Conservation (phyloP, 1,140 invertebrate genomes). For the Gryllus bimaculatus region DNA sequence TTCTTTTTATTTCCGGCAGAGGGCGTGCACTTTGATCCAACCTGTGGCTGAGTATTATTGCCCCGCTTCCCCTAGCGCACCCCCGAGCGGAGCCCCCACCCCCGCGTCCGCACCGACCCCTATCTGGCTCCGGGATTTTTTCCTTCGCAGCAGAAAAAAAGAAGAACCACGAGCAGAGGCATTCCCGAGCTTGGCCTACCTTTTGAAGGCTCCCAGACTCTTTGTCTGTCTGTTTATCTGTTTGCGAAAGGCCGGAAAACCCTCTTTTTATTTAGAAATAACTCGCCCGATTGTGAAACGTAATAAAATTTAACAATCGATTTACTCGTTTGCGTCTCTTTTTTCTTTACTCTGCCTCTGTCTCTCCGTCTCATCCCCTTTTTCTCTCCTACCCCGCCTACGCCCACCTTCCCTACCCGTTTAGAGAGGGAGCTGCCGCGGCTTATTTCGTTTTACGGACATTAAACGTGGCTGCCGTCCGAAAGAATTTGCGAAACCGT, state of each 20-base stretch:
- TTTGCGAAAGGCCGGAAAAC: background rate
- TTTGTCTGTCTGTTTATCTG: slow-evolving; percentile 4
- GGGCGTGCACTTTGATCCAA: background rate
- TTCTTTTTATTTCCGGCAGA: slow-evolving; percentile 1
- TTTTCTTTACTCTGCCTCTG: background rate
- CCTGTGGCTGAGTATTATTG: slow-evolving; percentile 3
- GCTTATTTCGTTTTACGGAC: background rate
- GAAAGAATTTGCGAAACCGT: background rate
- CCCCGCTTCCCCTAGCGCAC: background rate
- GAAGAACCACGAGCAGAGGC: background rate
- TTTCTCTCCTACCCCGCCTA: background rate
- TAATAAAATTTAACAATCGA: slow-evolving; percentile 6
- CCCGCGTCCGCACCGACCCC: background rate
- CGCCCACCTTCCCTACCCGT: background rate
- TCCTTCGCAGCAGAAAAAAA: background rate
- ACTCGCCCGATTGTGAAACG: background rate
- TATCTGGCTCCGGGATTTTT: background rate
- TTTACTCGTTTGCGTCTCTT: background rate
- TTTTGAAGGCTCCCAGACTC: background rate
- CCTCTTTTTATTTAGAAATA: slow-evolving; percentile 6
- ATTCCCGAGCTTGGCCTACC: background rate
- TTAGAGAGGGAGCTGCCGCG: background rate
- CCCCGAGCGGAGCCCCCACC: background rate
- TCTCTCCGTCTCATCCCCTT: background rate
- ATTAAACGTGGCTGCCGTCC: background rate